Conservation (phyloP, 30 jellyfish, hydroid and myxozoan species). For the Aurelia aurita complex sp. Pacific region DNA sequence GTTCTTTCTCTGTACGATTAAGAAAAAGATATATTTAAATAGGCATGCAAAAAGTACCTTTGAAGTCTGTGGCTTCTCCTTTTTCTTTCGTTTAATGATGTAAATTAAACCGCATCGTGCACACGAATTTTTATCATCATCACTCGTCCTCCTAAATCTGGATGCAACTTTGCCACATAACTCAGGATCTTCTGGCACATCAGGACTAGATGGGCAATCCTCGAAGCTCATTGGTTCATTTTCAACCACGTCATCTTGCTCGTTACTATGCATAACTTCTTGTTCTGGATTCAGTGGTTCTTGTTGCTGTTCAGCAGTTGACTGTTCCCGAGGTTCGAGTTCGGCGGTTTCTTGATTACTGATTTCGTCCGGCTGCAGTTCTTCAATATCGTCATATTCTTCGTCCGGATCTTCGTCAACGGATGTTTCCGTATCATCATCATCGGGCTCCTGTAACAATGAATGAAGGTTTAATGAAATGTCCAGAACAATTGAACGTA, state of each 20-base stretch:
- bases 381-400: background rate
- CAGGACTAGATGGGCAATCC: conserved; percentile 70
- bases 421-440: background rate
- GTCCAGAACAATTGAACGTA: no score
- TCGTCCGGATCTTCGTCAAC: background rate
- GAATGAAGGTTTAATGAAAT: no score
- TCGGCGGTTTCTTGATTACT: conserved; percentile 51
- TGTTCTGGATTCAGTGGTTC: background rate
- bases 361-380: background rate
- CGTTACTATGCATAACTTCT: background rate
- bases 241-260: background rate
- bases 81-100: conserved; percentile 75
- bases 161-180: conserved; percentile 51
- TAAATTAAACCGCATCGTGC: conserved; percentile 87
- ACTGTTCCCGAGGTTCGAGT: conserved; percentile 36
- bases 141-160: conserved; percentile 60
- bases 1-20: no score
- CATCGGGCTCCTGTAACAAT: background rate
- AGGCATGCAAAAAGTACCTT: conserved; percentile 25
- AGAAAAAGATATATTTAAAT: no score
- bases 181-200: conserved; percentile 75
- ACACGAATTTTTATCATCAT: conserved; percentile 78
- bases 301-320: conserved; percentile 17
- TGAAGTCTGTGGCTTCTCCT: conserved; percentile 48
- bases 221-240: conserved; percentile 15